phyloP scores from a whole-genome alignment of 2,113 vertebrate genomes.

The Beaufortia kweichowensis region DNA sequence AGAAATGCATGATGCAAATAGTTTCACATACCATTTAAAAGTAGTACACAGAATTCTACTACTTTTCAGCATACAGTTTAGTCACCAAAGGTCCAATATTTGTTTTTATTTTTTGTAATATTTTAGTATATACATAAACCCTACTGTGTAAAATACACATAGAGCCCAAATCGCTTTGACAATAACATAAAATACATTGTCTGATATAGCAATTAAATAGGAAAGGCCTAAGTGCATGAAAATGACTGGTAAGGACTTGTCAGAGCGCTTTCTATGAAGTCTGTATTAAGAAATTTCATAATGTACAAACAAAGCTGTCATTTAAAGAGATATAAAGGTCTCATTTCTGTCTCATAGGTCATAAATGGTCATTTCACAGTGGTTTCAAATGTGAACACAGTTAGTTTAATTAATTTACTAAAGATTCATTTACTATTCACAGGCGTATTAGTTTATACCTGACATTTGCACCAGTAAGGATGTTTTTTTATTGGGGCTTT shows the following conservation, averaged over 20 bases:
- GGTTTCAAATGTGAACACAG: no score
- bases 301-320: neutral
- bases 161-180: constrained; percentile 15
- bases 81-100: no score
- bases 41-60: no score
- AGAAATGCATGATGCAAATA: no score
- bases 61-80: no score
- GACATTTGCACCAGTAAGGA: constrained; percentile 26
- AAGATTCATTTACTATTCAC: no score
- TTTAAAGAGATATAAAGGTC: neutral
- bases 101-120: neutral
- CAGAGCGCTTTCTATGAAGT: constrained; percentile 13
- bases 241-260: neutral
- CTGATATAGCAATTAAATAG: constrained; percentile 17
- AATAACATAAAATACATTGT: constrained; percentile 19
- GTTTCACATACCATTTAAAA: constrained; percentile 4
- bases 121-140: constrained; percentile 1
- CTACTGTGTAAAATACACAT: neutral
- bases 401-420: no score
- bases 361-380: no score
- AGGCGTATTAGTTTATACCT: constrained; percentile 22
- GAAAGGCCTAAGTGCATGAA: constrained; percentile 8
- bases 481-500: neutral
- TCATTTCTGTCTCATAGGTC: no score
- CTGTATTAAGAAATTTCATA: constrained; percentile 7